Evolutionary conservation across 1,140 invertebrate species (phyloP), one percentile per base, ranked within the genome.

Genomic region (Bombus waltoni): DNA sequence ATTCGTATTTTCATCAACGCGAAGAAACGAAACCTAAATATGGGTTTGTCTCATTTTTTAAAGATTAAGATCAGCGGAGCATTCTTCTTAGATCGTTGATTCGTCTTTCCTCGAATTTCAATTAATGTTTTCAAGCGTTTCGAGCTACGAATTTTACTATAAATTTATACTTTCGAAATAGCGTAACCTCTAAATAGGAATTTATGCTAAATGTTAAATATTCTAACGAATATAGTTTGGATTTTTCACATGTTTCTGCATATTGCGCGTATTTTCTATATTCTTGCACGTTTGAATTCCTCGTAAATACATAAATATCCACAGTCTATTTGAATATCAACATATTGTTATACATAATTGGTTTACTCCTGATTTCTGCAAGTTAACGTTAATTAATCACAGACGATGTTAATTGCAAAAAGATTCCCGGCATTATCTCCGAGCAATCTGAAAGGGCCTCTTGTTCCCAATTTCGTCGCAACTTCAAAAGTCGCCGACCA

Each of bases 401-500:
- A 28, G 22, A 32, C 18, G 28, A 77, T 38, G 59, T 76, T 57
- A 76, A 57, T 75, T 59, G 6, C 18, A 32, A 40, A 22, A 44
- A 28, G 65, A 79, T 76, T 57, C 22, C 47, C 0, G 47, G 25
- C 6, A 10, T 70, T 80, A 80, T 81, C 47, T 32, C 5, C 13
- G n/a, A 32, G 38, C 18, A 72, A 81, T 81, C 70, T 73, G 22
- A n/a, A 57, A 10, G 15, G 18, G 28, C 28, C 11, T 35, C 42
- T 81, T 72, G 79, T 73, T 73, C 47, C 66, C 40, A 59, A 82
- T 76, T 65, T 70, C 53, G 44, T 81, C 35, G 47, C 44, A n/a
- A 73, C 44, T 80, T 68, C 70, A 82, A 76, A 71, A 75, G 80
- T 70, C 40, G 62, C 40, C 57, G 66, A 72, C 80, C 70, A 75